Evolutionary conservation across 2,113 vertebrate species (phyloP).

Genomic region (Sinocyclocheilus rhinocerous): DNA sequence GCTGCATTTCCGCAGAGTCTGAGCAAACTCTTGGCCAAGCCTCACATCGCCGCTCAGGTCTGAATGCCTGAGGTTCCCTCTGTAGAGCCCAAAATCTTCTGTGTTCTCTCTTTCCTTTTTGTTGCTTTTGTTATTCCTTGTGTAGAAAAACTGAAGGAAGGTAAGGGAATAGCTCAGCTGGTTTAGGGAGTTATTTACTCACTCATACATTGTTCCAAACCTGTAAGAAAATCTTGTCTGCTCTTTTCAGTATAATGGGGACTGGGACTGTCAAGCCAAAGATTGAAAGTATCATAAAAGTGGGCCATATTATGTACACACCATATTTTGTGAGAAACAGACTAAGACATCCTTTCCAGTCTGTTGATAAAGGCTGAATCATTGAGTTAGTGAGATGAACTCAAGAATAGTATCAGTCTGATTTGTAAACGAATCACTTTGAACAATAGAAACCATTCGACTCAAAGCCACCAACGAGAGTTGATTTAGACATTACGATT

Average conservation of each 20-base stretch:
- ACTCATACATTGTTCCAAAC: not conserved
- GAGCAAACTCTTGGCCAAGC: conserved; percentile 35
- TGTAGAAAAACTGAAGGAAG: not conserved
- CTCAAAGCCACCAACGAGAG: no score
- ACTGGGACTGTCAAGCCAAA: no score
- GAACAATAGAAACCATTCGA: no score
- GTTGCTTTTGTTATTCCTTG: conserved; percentile 17
- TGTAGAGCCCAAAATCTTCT: conserved; percentile 8
- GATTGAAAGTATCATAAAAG: no score
- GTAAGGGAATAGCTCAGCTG: not conserved
- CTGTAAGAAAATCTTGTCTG: not conserved
- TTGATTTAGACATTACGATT: no score
- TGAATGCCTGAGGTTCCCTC: conserved; percentile 24
- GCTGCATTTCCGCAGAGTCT: conserved; percentile 40
- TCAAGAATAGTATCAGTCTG: no score
- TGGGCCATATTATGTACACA: no score
- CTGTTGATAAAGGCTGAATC: no score
- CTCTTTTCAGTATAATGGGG: not conserved
- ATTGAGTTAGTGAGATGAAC: no score
- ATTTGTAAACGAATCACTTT: no score
- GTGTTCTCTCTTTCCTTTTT: not conserved
- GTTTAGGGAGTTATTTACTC: conserved; percentile 1
- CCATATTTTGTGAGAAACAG: no score
- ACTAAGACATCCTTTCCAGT: no score
- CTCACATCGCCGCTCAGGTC: not conserved